These are phyloP conservation scores for Watsonalla binaria DNA, from an alignment of 2,888 invertebrate species.

Conservation along the genomic window DNA sequence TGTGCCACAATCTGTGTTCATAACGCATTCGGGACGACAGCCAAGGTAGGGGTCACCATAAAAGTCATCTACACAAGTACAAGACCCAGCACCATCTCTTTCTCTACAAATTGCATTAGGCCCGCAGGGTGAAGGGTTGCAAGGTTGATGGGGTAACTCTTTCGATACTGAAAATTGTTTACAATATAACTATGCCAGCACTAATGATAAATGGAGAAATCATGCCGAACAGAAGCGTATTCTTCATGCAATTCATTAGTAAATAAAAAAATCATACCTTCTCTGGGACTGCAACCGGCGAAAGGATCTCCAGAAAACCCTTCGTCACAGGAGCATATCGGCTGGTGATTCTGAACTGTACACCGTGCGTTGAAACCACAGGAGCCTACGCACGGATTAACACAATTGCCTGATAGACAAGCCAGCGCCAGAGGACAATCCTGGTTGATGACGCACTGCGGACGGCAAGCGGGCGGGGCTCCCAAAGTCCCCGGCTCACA, in stretches of 20 bases:
- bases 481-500: conserved; percentile 87
- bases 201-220: conserved; percentile 10
- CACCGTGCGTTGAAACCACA: conserved; percentile 89
- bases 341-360: conserved; percentile 85
- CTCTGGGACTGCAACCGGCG: conserved; percentile 82
- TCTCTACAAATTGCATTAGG: conserved; percentile 88
- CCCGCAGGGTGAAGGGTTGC: conserved; percentile 89
- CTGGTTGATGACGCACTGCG: conserved; percentile 87
- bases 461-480: conserved; percentile 87
- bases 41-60: conserved; percentile 88
- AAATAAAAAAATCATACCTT: conserved; percentile 64
- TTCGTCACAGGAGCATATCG: conserved; percentile 84
- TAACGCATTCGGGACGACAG: conserved; percentile 89
- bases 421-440: conserved; percentile 87
- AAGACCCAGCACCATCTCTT: conserved; percentile 86
- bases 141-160: conserved; percentile 83
- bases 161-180: conserved; percentile 66
- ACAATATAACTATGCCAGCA: conserved; percentile 18
- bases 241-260: not conserved
- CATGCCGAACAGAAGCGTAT: conserved; percentile 11
- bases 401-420: conserved; percentile 84
- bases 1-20: conserved; percentile 86
- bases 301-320: conserved; percentile 91
- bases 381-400: conserved; percentile 86
- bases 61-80: conserved; percentile 85